Evolutionary conservation across 1,140 invertebrate genomes (phyloP), one percentile per base, ranked within the genome.

Genomic region (Zaprionus capensis): DNA sequence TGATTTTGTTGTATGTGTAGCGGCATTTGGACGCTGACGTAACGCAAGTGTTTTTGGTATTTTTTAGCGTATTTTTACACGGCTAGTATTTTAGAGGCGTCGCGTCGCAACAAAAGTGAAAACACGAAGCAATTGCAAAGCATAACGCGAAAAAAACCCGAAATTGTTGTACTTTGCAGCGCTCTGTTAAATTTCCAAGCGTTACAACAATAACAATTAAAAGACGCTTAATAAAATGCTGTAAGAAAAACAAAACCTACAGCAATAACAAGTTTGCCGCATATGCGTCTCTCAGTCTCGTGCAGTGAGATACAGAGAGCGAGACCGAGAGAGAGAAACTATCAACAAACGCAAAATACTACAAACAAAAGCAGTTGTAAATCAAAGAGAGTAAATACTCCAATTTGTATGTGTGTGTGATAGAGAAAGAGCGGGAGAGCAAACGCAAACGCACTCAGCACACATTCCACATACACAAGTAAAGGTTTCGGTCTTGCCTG

Each of bases 41-140:
- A 82, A 78, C 76, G 41, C 56, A 63, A 67, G 58, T 78, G 61
- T 41, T 53, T 56, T 53, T 11, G 82, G 76, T 69, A 85, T 85
- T 75, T 59, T 85, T 85, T 78, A 63, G 80, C 59, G 34, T 65
- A 64, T 80, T 74, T 77, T 14, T 20, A 3, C 7, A 36, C 6
- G 53, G 53, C 9, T 87, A 5, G 68, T 63, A 71, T 74, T 78
- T 77, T 64, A 11, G 11, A 62, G 62, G 56, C 73, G 41, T 65
- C 59, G 17, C 55, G 46, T 61, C 56, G 24, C 61, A 67, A 34
- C 20, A 85, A 81, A 85, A 84, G 82, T 84, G 76, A 85, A 86
- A 79, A 77, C 64, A 73, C 59, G 66, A 81, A 72, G 46, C 24
- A 51, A n/a, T 26, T 22, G 14, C 74, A 81, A 81, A 76, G 76